Evolutionary conservation across 2,888 invertebrate species (phyloP).

Genomic region (Cerastis leucographa): DNA sequence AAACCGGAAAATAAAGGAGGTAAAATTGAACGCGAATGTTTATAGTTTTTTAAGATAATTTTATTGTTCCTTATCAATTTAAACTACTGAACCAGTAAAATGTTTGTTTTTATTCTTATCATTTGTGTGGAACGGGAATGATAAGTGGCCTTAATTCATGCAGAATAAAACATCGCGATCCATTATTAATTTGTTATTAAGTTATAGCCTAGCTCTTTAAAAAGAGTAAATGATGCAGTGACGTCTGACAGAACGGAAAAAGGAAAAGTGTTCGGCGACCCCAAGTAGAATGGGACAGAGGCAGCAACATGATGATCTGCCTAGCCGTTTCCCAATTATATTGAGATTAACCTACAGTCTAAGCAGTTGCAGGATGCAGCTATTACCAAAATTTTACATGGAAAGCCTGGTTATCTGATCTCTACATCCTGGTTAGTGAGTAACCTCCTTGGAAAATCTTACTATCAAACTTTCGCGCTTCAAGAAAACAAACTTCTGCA

Average conservation of each 20-base stretch:
- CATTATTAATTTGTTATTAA: background rate
- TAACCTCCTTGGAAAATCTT: background rate
- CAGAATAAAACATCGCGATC: background rate
- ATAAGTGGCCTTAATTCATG: background rate
- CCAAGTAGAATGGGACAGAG: background rate
- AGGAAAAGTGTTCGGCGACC: too few relatives aligned
- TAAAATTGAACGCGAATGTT: background rate
- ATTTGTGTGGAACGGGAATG: background rate
- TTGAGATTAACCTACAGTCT: background rate
- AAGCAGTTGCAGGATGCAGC: background rate
- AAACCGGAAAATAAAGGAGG: background rate
- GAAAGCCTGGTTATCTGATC: background rate
- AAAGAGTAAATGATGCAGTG: background rate
- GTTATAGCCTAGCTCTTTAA: background rate
- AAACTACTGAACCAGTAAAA: conserved; percentile 29
- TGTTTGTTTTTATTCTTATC: conserved; percentile 26
- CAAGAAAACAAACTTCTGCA: too few relatives aligned
- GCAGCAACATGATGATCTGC: background rate
- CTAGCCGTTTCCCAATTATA: background rate
- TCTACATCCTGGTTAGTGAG: background rate
- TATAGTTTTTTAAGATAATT: conserved; percentile 10
- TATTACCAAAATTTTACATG: background rate
- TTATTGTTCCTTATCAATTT: conserved; percentile 27
- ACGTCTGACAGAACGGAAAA: background rate
- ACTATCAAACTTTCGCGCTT: background rate